These are phyloP conservation scores for Lanistes nyassanus DNA, from an alignment of 1,140 invertebrate genomes.

Conservation along the genomic window DNA sequence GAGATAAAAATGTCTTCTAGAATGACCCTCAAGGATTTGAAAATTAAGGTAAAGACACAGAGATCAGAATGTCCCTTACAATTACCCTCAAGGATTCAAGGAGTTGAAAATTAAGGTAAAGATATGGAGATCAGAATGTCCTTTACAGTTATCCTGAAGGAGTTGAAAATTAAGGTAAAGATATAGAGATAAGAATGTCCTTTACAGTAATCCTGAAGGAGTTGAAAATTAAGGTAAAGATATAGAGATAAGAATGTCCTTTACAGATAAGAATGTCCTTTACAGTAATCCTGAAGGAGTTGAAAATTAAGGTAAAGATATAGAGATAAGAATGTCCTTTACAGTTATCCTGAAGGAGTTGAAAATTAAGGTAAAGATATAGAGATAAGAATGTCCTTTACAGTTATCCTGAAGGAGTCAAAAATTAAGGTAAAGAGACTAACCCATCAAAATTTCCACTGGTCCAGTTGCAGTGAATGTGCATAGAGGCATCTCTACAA, in stretches of 20 bases:
- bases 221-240: no score
- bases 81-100: no score
- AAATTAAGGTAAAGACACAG: conserved; percentile 51
- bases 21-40: conserved; percentile 65
- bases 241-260: conserved; percentile 64
- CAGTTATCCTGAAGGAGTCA: no score
- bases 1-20: conserved; percentile 64
- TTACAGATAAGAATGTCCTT: conserved; percentile 65
- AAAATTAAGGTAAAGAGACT: no score
- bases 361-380: conserved; percentile 56
- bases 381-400: no score
- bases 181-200: no score
- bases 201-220: no score
- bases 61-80: no score
- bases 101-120: no score
- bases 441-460: no score
- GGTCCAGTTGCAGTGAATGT: no score
- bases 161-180: conserved; percentile 63
- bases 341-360: conserved; percentile 63
- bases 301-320: conserved; percentile 65
- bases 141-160: conserved; percentile 62
- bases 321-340: conserved; percentile 65
- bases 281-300: conserved; percentile 60
- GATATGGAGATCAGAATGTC: conserved; percentile 65
- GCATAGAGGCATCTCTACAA: no score